Evolutionary conservation across 1,140 invertebrate species (phyloP).

Genomic region (Sycophila sp.): DNA sequence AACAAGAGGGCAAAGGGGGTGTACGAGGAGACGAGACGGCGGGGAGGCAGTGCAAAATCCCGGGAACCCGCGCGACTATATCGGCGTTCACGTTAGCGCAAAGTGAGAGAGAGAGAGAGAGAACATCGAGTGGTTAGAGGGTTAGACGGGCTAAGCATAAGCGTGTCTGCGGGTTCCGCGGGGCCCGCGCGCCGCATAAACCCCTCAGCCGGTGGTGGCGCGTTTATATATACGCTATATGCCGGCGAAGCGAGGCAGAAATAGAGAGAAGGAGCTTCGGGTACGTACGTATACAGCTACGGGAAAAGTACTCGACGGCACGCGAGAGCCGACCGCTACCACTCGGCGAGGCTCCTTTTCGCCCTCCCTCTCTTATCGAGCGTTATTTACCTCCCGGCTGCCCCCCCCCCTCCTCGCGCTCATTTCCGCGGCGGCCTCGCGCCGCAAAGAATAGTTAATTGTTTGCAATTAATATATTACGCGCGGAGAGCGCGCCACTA

Average conservation of each 20-base stretch:
- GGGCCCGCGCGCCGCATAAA: neutral
- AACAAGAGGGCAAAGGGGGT: neutral
- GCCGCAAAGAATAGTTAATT: constrained; percentile 48
- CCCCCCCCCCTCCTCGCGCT: neutral
- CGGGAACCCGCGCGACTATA: neutral
- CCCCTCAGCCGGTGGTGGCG: too few relatives aligned
- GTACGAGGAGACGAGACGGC: neutral
- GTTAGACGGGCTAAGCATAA: neutral
- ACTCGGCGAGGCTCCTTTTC: neutral
- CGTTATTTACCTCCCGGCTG: neutral
- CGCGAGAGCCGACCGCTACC: constrained; percentile 50
- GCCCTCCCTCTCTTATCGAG: neutral
- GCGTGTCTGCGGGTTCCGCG: neutral
- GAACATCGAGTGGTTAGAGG: neutral
- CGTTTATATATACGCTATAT: too few relatives aligned
- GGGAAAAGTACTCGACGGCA: constrained; percentile 52
- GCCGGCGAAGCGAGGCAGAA: too few relatives aligned
- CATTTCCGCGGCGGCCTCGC: constrained; percentile 6
- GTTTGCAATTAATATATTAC: constrained; percentile 60
- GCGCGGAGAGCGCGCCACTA: constrained; percentile 44
- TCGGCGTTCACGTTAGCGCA: neutral
- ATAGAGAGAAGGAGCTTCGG: neutral
- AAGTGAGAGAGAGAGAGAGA: neutral
- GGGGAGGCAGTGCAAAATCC: neutral
- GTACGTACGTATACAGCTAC: neutral